Conservation (phyloP, 2,797 vertebrate species). For the Protonibea diacanthus region DNA sequence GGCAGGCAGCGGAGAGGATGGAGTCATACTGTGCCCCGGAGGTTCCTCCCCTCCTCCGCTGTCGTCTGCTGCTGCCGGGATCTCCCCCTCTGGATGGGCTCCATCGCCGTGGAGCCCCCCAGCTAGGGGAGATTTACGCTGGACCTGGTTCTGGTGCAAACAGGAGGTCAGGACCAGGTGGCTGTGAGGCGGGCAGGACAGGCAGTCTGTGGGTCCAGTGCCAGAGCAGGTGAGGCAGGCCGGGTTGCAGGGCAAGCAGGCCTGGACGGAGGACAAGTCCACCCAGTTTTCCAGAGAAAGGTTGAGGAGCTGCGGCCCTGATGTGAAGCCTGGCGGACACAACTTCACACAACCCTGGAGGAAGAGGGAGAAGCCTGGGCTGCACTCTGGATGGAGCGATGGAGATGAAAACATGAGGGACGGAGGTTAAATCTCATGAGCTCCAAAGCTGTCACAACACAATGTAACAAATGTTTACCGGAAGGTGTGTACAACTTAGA, state of each 20-base stretch:
- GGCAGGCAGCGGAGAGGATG: conserved; percentile 82
- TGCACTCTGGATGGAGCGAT: conserved; percentile 87
- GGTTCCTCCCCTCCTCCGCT: conserved; percentile 29
- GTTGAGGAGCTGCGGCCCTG: conserved; percentile 87
- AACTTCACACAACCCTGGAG: conserved; percentile 94
- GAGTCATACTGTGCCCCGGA: conserved; percentile 32
- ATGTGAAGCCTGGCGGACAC: conserved; percentile 90
- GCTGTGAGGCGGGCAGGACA: conserved; percentile 92
- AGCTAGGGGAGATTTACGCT: conserved; percentile 88
- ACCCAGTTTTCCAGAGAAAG: conserved; percentile 91
- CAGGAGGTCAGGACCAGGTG: conserved; percentile 86
- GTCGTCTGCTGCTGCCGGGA: conserved; percentile 37
- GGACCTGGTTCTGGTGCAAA: conserved; percentile 86
- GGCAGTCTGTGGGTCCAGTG: conserved; percentile 87
- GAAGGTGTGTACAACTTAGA: neutral
- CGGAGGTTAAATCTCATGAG: neutral
- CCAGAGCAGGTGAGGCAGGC: conserved; percentile 92
- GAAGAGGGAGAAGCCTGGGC: conserved; percentile 93
- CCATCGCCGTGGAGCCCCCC: conserved; percentile 59
- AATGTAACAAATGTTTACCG: neutral
- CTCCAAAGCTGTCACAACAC: neutral
- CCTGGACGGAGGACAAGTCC: conserved; percentile 88
- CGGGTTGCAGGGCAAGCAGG: conserved; percentile 91
- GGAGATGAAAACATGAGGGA: neutral
- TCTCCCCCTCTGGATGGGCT: conserved; percentile 28